Conservation (phyloP, 2,888 invertebrate species). For the Catotricha subobsoleta region DNA sequence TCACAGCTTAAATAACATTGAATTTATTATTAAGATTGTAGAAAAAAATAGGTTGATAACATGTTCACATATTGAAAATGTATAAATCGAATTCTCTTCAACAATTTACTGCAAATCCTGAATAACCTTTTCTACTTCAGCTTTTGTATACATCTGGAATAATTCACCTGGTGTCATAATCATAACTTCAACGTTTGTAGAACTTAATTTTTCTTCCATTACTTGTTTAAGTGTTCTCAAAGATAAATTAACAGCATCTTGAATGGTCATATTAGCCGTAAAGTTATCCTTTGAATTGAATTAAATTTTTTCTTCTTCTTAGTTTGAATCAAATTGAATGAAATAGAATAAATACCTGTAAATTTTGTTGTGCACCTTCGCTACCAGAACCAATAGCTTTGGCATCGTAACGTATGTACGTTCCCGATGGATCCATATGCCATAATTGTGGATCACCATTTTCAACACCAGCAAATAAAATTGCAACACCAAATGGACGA, state of each 20-base stretch:
- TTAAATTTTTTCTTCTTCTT: background rate
- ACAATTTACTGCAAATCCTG: slow-evolving; percentile 43
- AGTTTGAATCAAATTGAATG: background rate
- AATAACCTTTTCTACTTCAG: slow-evolving; percentile 82
- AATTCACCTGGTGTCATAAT: slow-evolving; percentile 68
- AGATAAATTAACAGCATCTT: slow-evolving; percentile 80
- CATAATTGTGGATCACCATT: slow-evolving; percentile 86
- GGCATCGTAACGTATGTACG: slow-evolving; percentile 93
- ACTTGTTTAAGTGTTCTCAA: slow-evolving; percentile 94
- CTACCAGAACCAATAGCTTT: slow-evolving; percentile 99
- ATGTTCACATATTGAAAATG: too few species aligned
- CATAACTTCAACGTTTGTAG: slow-evolving; percentile 93
- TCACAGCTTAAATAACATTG: too few species aligned
- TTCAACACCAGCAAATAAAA: slow-evolving; percentile 85
- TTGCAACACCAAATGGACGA: slow-evolving; percentile 96
- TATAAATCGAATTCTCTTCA: background rate
- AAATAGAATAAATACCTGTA: slow-evolving; percentile 30
- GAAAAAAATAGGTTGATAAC: too few species aligned
- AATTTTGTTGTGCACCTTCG: slow-evolving; percentile 95
- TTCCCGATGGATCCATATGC: slow-evolving; percentile 99
- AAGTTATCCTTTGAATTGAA: slow-evolving; percentile 38
- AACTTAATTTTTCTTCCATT: slow-evolving; percentile 97
- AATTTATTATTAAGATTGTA: too few species aligned
- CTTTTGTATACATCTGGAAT: slow-evolving; percentile 81
- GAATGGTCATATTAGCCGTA: slow-evolving; percentile 76